Percentiles rank a stretch among this genome's conserved stretches.
These are phyloP conservation scores for Tillus elongatus DNA, from an alignment of 2,888 invertebrate genomes.

Conservation along the genomic window DNA sequence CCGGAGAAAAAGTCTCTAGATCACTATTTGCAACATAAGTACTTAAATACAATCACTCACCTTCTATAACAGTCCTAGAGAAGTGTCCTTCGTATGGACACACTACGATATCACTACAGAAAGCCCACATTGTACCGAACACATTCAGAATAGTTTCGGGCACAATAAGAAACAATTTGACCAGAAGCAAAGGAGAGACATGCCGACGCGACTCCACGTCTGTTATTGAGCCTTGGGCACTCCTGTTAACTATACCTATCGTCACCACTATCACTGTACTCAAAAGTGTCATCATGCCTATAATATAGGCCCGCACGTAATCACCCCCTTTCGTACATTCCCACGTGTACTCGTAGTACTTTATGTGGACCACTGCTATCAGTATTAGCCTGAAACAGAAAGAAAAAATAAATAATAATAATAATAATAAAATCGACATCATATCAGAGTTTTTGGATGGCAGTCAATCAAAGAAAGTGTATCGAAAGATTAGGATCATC, in stretches of 20 bases:
- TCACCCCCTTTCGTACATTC: slow-evolving; percentile 61
- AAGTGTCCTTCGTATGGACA: slow-evolving; percentile 60
- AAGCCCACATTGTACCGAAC: slow-evolving; percentile 75
- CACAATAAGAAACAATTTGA: slow-evolving; percentile 64
- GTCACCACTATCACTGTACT: slow-evolving; percentile 55
- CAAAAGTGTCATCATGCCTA: slow-evolving; percentile 59
- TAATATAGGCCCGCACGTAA: slow-evolving; percentile 61
- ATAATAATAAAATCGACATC: too few relatives aligned
- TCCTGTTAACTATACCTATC: slow-evolving; percentile 58
- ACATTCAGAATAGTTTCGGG: slow-evolving; percentile 73
- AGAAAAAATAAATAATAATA: background rate
- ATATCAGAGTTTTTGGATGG: too few relatives aligned
- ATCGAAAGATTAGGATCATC: too few relatives aligned
- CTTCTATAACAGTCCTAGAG: slow-evolving; percentile 63
- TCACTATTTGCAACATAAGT: too few relatives aligned
- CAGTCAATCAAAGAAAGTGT: too few relatives aligned
- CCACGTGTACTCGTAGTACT: slow-evolving; percentile 52
- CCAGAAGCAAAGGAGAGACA: slow-evolving; percentile 61
- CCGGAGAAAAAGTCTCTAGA: too few relatives aligned
- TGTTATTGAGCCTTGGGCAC: slow-evolving; percentile 70
- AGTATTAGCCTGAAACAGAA: slow-evolving; percentile 31
- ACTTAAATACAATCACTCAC: too few relatives aligned
- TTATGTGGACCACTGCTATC: slow-evolving; percentile 32
- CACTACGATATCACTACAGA: slow-evolving; percentile 54
- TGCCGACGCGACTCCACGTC: slow-evolving; percentile 60